Evolutionary conservation across 2,113 vertebrate species (phyloP), one percentile per base, ranked within the genome.

Genomic region (Nematolebias whitei): DNA sequence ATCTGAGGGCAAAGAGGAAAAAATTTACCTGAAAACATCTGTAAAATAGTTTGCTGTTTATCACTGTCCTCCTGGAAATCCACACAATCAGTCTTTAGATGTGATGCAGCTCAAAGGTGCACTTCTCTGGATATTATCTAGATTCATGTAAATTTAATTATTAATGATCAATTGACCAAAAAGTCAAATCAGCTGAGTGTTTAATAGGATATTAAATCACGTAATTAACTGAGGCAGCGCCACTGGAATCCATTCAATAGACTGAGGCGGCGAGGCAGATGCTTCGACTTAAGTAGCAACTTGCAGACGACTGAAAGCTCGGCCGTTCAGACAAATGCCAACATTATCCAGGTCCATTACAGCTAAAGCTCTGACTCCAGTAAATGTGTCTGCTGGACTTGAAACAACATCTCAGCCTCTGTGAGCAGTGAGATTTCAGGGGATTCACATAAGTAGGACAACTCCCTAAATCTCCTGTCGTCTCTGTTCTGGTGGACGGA

Each of bases 401-500:
- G 62, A 78, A 71, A 77, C 67, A 71, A 49, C 51, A 68, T 32
- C 57, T 43, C 16, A 51, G 49, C 41, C 41, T 43, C 22, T 74
- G 29, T 67, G 56, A 73, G 74, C 23, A 39, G 68, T 56, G 39
- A 69, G 52, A 78, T 54, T 69, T 52, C 43, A 74, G 60, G 38
- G 56, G 67, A 76, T 87, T 77, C 59, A 59, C 32, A 51, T 16
- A 80, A 82, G 73, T 76, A 73, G 80, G 74, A 63, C 66, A 82
- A 50, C 47, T 59, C 58, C 63, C 55, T 83, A 39, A 84, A 43
- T 78, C 43, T 71, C 58, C 44, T 68, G 22, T 77, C 32, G 55
- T 85, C 39, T 85, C 57, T 32, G 26, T 43, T 85, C 39, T 71
- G 96, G 95, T 97, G 93, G 96, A 96, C 26, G 95, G 95, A 65